Percentiles rank a stretch among this genome's conserved stretches.
These are phyloP conservation scores for Pammene aurita DNA, from an alignment of 2,888 invertebrate genomes.

Conservation along the genomic window DNA sequence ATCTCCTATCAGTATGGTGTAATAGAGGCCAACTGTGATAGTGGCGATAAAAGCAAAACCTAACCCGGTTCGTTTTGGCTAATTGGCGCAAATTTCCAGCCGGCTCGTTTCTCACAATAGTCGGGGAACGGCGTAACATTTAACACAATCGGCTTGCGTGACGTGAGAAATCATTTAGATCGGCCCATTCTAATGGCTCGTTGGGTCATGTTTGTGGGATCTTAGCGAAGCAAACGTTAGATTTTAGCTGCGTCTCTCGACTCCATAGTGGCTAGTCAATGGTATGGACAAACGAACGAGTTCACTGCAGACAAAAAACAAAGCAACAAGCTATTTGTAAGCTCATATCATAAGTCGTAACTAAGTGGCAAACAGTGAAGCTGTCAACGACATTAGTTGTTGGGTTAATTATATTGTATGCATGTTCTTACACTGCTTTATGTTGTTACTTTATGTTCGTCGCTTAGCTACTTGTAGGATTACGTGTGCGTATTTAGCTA, in stretches of 20 bases:
- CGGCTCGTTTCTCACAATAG: constrained; percentile 62
- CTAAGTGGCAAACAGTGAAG: no score
- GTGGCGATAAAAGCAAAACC: constrained; percentile 46
- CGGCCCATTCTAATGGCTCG: constrained; percentile 35
- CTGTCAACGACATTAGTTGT: no score
- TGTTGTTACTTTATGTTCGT: no score
- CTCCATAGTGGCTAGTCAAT: neutral
- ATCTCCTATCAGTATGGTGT: neutral
- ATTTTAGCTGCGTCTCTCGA: neutral
- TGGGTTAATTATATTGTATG: no score
- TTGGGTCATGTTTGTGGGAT: constrained; percentile 53
- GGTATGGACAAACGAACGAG: neutral
- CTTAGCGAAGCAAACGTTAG: constrained; percentile 28
- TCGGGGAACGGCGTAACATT: constrained; percentile 70
- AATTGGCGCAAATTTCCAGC: constrained; percentile 71
- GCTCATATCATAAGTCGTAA: no score
- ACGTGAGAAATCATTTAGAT: constrained; percentile 42
- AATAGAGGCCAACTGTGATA: constrained; percentile 4
- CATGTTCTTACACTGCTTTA: no score
- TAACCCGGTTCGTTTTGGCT: constrained; percentile 58
- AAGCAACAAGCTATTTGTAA: no score
- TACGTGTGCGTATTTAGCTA: no score
- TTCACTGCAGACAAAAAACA: no score
- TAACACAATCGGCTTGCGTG: constrained; percentile 52
- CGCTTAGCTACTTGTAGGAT: no score